Evolutionary conservation across 1,140 invertebrate genomes (phyloP).

Genomic region (Aphis craccivora): DNA sequence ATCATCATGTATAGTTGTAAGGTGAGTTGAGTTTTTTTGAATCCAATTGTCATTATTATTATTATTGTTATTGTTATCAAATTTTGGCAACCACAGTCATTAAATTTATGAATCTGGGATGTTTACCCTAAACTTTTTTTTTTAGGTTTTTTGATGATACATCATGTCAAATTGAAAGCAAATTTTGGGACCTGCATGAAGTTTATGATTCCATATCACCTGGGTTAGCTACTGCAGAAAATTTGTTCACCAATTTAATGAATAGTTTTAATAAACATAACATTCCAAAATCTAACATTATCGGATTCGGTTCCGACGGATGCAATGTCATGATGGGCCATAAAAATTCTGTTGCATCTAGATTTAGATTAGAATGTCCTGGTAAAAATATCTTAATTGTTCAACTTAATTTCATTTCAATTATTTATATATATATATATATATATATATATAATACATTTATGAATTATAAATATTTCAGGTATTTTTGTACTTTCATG

Average conservation of each 20-base stretch:
- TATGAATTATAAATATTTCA: constrained; percentile 49
- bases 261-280: constrained; percentile 56
- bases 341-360: constrained; percentile 63
- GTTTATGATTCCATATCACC: not conserved
- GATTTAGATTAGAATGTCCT: constrained; percentile 61
- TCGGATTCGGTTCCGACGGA: constrained; percentile 64
- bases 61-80: too few relatives aligned
- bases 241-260: constrained; percentile 57
- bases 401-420: too few relatives aligned
- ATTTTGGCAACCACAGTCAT: too few relatives aligned
- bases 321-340: constrained; percentile 64
- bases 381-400: constrained; percentile 58
- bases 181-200: constrained; percentile 60
- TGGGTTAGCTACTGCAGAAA: constrained; percentile 61
- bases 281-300: constrained; percentile 61
- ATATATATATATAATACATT: too few relatives aligned
- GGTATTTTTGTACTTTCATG: constrained; percentile 63
- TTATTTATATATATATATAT: too few relatives aligned
- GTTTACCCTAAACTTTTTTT: too few relatives aligned
- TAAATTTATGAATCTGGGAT: too few relatives aligned
- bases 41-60: too few relatives aligned
- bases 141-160: constrained; percentile 62
- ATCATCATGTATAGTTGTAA: constrained; percentile 1
- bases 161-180: constrained; percentile 61
- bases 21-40: not conserved